Evolutionary conservation across 1,140 invertebrate species (phyloP).

Genomic region (Euborellia annulipes): DNA sequence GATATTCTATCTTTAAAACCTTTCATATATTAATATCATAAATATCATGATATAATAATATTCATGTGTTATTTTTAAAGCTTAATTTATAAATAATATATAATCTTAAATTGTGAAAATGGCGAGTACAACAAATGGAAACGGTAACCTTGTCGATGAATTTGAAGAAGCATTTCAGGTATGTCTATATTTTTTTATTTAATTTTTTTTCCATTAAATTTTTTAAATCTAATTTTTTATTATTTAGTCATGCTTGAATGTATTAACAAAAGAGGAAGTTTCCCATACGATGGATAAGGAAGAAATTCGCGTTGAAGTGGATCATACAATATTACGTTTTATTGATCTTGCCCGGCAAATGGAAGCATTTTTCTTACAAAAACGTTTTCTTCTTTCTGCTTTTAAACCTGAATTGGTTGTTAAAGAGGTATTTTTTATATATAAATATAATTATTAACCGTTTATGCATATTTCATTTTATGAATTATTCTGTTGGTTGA

Average conservation of each 20-base stretch:
- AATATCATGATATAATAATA: too few relatives aligned
- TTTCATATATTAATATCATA: too few relatives aligned
- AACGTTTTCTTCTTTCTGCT: conserved; percentile 73
- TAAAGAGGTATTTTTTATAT: conserved; percentile 72
- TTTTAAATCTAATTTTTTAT: conserved; percentile 12
- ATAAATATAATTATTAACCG: too few relatives aligned
- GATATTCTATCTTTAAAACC: too few relatives aligned
- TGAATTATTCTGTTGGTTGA: too few relatives aligned
- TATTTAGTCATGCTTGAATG: conserved; percentile 63
- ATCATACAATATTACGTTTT: conserved; percentile 66
- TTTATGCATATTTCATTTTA: too few relatives aligned
- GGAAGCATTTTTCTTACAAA: conserved; percentile 88
- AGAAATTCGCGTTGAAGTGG: conserved; percentile 68
- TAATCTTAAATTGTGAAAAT: too few relatives aligned
- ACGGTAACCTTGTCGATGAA: conserved; percentile 66
- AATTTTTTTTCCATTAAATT: conserved; percentile 1
- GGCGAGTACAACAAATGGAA: conserved; percentile 61
- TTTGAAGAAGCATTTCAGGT: conserved; percentile 74
- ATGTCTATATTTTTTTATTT: conserved; percentile 13
- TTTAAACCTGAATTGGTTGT: conserved; percentile 82
- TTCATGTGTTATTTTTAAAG: too few relatives aligned
- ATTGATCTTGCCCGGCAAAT: conserved; percentile 81
- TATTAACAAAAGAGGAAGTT: conserved; percentile 69
- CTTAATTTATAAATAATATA: too few relatives aligned
- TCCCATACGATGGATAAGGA: conserved; percentile 59